phyloP scores from a whole-genome alignment of 2,888 invertebrate genomes.

The Koerneria pararmatus region DNA sequence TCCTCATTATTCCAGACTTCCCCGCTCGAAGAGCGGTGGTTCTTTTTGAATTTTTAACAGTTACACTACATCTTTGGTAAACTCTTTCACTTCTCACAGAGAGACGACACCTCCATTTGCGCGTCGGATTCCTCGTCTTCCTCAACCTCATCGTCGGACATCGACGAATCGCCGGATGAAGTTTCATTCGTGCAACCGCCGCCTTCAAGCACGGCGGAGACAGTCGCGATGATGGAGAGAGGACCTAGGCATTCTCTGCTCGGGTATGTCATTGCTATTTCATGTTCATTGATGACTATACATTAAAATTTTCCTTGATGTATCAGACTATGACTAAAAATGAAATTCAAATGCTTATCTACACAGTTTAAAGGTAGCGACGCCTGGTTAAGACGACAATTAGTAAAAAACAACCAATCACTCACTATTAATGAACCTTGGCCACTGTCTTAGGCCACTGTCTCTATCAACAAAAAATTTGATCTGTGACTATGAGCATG shows the following conservation, averaged over 20 bases:
- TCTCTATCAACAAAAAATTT: no score
- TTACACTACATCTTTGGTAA: background rate
- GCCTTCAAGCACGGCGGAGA: conserved; percentile 15
- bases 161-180: conserved; percentile 17
- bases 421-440: no score
- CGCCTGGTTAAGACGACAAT: no score
- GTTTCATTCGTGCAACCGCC: background rate
- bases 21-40: no score
- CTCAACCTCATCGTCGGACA: conserved; percentile 13
- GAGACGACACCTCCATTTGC: conserved; percentile 20
- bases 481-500: no score
- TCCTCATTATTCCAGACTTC: no score
- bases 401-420: no score
- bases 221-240: background rate
- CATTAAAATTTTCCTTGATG: no score
- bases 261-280: background rate
- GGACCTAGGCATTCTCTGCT: background rate
- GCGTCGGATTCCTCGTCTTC: conserved; percentile 23
- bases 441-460: no score
- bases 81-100: conserved; percentile 1
- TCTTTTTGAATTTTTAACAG: background rate
- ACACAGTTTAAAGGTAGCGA: no score
- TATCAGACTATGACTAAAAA: no score
- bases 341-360: no score
- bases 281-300: background rate